Percentiles rank a stretch among this genome's conserved stretches.
phyloP scores from a whole-genome alignment of 2,797 vertebrate species.

The Schizopygopsis malacanthus region DNA sequence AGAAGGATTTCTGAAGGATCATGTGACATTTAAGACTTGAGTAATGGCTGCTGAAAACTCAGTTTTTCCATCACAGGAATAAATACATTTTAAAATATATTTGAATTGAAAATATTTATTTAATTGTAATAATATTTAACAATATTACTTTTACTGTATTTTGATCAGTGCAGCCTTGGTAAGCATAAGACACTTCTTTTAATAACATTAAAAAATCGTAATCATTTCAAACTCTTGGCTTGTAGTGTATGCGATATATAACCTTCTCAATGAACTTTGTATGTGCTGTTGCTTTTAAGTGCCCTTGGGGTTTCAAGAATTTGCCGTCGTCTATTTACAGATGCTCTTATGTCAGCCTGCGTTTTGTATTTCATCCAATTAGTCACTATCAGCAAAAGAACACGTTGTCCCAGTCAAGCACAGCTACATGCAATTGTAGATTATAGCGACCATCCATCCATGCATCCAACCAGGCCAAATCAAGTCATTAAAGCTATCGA shows the following conservation, averaged over 20 bases:
- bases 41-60: neutral
- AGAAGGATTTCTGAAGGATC: neutral
- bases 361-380: conserved; percentile 60
- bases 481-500: conserved; percentile 51
- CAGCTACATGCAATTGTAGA: conserved; percentile 44
- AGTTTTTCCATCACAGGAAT: neutral
- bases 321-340: conserved; percentile 30
- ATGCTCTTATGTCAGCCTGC: conserved; percentile 22
- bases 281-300: conserved; percentile 16
- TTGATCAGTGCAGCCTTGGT: neutral
- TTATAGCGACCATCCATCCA: conserved; percentile 27
- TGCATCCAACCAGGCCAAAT: conserved; percentile 39
- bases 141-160: neutral
- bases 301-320: conserved; percentile 29
- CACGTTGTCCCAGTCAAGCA: conserved; percentile 43
- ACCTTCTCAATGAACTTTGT: conserved; percentile 1
- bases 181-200: neutral
- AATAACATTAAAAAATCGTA: neutral
- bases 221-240: neutral
- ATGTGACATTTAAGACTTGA: neutral
- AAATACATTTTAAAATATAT: neutral
- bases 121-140: neutral
- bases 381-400: conserved; percentile 47
- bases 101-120: neutral
- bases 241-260: neutral